A percentile compares a stretch with the other conserved stretches of the same genome.
These are phyloP conservation scores for Caenorhabditis panamensis DNA, from an alignment of 2,888 invertebrate species.

Conservation along the genomic window DNA sequence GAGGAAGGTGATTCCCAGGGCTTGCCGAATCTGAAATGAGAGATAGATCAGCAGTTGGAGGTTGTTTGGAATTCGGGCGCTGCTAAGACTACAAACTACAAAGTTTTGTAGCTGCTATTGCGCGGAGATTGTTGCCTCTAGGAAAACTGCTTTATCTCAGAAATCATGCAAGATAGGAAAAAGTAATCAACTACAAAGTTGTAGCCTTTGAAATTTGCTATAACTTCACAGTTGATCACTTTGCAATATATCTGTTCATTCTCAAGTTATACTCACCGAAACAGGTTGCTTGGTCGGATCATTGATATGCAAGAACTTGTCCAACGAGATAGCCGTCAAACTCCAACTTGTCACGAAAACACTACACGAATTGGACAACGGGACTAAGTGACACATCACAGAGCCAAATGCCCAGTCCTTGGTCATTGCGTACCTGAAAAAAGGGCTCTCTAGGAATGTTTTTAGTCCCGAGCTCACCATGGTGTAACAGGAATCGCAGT, in stretches of 20 bases:
- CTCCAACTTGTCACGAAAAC: slow-evolving; percentile 81
- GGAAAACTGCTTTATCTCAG: too few relatives aligned
- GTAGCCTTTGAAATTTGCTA: too few relatives aligned
- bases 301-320: slow-evolving; percentile 81
- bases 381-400: slow-evolving; percentile 80
- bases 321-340: slow-evolving; percentile 80
- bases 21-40: slow-evolving; percentile 69
- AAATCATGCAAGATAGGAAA: too few relatives aligned
- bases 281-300: slow-evolving; percentile 79
- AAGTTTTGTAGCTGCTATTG: too few relatives aligned
- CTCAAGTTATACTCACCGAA: slow-evolving; percentile 59
- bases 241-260: too few relatives aligned
- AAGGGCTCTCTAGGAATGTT: too few relatives aligned
- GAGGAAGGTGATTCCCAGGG: slow-evolving; percentile 68
- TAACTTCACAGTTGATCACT: too few relatives aligned
- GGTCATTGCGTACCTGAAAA: slow-evolving; percentile 72
- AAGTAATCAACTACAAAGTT: too few relatives aligned
- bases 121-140: too few relatives aligned
- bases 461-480: slow-evolving; percentile 72
- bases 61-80: too few relatives aligned
- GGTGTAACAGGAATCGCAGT: slow-evolving; percentile 80
- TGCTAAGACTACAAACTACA: too few relatives aligned
- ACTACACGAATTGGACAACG: slow-evolving; percentile 79
- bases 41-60: not conserved
- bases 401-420: slow-evolving; percentile 81